Conservation (phyloP, 1,140 invertebrate genomes). For the Rhyacophila brunnea region DNA sequence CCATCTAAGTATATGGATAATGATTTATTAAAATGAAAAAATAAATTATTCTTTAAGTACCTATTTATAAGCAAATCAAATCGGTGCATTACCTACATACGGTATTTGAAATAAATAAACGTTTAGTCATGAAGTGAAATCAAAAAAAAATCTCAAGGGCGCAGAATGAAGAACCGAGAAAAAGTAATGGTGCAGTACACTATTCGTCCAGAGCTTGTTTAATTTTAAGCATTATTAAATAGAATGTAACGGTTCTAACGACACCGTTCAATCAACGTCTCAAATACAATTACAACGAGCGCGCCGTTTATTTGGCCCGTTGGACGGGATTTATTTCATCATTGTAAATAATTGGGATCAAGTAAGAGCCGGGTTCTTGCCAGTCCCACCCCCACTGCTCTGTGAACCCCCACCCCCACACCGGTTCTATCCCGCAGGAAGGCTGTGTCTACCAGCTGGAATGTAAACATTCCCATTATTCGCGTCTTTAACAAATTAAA, state of each 20-base stretch:
- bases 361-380: not conserved
- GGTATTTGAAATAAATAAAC: no score
- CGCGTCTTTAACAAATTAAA: constrained; percentile 37
- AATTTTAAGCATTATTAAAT: constrained; percentile 29
- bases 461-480: constrained; percentile 37
- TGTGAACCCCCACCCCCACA: not conserved
- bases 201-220: constrained; percentile 12
- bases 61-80: no score
- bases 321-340: constrained; percentile 36
- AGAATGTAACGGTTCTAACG: constrained; percentile 25
- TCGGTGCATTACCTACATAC: no score
- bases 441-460: constrained; percentile 11
- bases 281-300: constrained; percentile 33
- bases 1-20: no score
- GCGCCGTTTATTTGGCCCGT: constrained; percentile 33
- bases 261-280: constrained; percentile 34
- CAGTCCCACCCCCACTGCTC: no score
- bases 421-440: constrained; percentile 1
- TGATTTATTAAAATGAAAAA: no score
- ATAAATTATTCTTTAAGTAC: no score
- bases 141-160: no score
- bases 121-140: no score
- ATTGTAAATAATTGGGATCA: constrained; percentile 35
- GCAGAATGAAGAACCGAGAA: no score
- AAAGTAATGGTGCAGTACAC: not conserved